Conservation (phyloP, 2,113 vertebrate genomes). For the Colistium nudipinnis region DNA sequence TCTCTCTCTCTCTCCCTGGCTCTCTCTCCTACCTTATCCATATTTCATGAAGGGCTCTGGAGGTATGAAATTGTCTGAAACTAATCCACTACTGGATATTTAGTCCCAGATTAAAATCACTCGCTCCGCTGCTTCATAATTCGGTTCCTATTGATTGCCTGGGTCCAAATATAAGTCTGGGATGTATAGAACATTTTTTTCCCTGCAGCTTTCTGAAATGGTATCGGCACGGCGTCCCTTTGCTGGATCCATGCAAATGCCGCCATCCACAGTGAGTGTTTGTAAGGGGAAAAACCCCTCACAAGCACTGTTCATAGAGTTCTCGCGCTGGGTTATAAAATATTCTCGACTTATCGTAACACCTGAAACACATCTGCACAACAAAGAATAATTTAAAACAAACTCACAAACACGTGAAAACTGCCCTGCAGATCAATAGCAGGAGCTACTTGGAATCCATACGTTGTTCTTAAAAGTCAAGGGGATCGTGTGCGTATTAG, state of each 20-base stretch:
- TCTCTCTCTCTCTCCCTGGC: constrained; percentile 46
- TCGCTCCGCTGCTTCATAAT: constrained; percentile 81
- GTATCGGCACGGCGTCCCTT: constrained; percentile 50
- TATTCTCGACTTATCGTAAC: constrained; percentile 4
- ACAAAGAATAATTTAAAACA: constrained; percentile 18
- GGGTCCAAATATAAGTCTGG: constrained; percentile 79
- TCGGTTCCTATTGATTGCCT: constrained; percentile 82
- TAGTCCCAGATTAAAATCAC: constrained; percentile 87
- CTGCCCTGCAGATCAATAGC: constrained; percentile 15
- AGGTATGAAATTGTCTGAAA: constrained; percentile 84
- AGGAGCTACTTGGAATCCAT: constrained; percentile 40
- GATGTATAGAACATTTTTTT: constrained; percentile 75
- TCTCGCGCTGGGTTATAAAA: constrained; percentile 22
- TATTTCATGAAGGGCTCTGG: constrained; percentile 85
- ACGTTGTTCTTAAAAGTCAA: constrained; percentile 26
- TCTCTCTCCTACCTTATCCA: constrained; percentile 78
- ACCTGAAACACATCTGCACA: constrained; percentile 7
- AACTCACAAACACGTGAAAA: constrained; percentile 17
- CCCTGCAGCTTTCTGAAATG: constrained; percentile 58
- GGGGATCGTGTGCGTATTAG: constrained; percentile 47
- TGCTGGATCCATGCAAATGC: constrained; percentile 53
- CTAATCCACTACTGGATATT: constrained; percentile 87
- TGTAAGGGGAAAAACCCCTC: constrained; percentile 21
- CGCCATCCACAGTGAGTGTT: constrained; percentile 32
- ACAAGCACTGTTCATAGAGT: constrained; percentile 4